Evolutionary conservation across 2,888 invertebrate genomes (phyloP), one percentile per base, ranked within the genome.

Genomic region (Boloria euphrosyne): DNA sequence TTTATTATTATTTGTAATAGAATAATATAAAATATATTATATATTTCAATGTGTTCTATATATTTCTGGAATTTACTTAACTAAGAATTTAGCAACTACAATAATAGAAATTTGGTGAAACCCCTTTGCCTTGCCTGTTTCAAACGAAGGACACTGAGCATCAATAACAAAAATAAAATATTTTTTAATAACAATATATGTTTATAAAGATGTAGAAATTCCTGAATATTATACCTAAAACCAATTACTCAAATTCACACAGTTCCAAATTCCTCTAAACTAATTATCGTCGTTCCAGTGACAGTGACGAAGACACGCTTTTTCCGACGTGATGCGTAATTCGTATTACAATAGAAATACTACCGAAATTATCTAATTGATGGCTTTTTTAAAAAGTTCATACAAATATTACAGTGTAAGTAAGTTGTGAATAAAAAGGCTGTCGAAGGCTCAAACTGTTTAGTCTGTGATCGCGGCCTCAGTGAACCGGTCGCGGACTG

Each of bases 401-500:
- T 44, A 58, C 22, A 44, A 44, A 46, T 54, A 22, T 50, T 52
- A 27, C 55, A 44, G 14, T 53, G 43, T 57, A 61, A 61, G 43
- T 57, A 61, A 61, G 57, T 77, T 79, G 78, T 78, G 80, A 79
- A 87, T 86, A 89, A 84, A 90, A 89, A 85, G 85, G 79, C 77
- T 80, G 75, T 71, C 68, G 77, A 85, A 85, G 83, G 85, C 84
- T 84, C 86, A 81, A 82, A 84, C 83, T 80, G 87, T 85, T 89
- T 88, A 91, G 90, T 91, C 84, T 82, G 82, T 80, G 79, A 74
- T 75, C 78, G 82, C 81, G 81, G 80, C 79, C 80, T 77, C 80
- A 79, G 74, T 78, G 79, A 81, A 86, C 83, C 86, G 85, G 90
- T 87, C 86, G 89, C 78, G 74, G 74, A 72, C 73, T 80, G 78